Conservation (phyloP, 2,797 vertebrate genomes). For the Anabas testudineus region DNA sequence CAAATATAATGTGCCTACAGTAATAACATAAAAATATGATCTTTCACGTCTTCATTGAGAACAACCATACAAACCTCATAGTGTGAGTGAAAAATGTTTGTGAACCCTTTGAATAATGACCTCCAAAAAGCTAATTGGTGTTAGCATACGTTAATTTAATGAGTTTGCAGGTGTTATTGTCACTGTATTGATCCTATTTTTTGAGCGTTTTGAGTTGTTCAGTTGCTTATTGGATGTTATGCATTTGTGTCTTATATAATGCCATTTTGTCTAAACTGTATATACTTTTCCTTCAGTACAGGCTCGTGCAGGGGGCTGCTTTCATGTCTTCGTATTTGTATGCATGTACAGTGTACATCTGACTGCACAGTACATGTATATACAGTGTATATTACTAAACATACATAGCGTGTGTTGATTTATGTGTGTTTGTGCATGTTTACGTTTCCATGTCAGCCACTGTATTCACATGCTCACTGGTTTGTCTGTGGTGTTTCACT, state of each 20-base stretch:
- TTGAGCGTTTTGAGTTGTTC: slow-evolving; percentile 4
- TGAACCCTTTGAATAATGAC: no score
- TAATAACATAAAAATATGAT: no score
- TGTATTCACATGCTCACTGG: neutral
- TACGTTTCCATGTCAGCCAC: neutral
- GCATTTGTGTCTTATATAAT: neutral
- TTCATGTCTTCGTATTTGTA: neutral
- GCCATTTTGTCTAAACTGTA: neutral
- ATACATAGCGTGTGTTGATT: neutral
- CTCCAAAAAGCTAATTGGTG: no score
- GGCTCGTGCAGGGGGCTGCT: neutral
- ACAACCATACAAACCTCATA: no score
- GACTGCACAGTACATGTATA: neutral
- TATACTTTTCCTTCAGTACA: neutral
- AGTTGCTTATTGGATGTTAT: neutral
- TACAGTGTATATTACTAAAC: neutral
- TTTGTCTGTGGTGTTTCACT: neutral
- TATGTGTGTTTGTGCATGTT: slow-evolving; percentile 4
- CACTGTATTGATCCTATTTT: no score
- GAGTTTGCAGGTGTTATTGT: no score
- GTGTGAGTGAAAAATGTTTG: no score
- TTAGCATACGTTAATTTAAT: no score
- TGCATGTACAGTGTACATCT: neutral
- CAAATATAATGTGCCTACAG: no score
- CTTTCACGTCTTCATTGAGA: no score